Conservation (phyloP, 2,797 vertebrate genomes). For the Pipistrellus pipistrellus region DNA sequence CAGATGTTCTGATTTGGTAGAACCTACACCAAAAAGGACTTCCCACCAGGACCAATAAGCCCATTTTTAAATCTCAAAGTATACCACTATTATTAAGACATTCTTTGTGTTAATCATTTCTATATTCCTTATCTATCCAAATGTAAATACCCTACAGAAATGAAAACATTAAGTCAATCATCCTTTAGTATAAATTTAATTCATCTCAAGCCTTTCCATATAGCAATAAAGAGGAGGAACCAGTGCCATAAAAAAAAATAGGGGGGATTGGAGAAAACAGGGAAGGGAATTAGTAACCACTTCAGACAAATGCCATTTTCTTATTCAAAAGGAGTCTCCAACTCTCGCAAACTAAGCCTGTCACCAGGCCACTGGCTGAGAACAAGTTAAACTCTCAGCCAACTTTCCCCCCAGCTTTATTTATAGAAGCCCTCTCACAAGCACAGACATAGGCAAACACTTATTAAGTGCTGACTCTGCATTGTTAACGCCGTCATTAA, state of each 20-base stretch:
- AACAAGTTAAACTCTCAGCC: not conserved
- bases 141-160: not conserved
- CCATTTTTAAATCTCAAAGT: not conserved
- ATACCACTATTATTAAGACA: not conserved
- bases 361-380: not conserved
- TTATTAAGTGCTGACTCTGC: not conserved
- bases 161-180: slow-evolving; percentile 42
- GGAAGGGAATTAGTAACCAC: not conserved
- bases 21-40: not conserved
- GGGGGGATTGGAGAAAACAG: not conserved
- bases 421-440: not conserved
- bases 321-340: slow-evolving; percentile 38
- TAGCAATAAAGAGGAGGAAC: not conserved
- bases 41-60: not conserved
- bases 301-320: slow-evolving; percentile 28
- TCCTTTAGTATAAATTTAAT: not conserved
- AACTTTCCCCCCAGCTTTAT: not conserved
- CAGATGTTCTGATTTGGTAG: not conserved
- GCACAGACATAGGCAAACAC: not conserved
- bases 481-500: not conserved
- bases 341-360: not conserved
- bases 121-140: not conserved
- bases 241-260: not conserved
- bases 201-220: not conserved
- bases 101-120: not conserved